Conservation (phyloP, 2,113 vertebrate genomes). For the Orcinus orca region DNA sequence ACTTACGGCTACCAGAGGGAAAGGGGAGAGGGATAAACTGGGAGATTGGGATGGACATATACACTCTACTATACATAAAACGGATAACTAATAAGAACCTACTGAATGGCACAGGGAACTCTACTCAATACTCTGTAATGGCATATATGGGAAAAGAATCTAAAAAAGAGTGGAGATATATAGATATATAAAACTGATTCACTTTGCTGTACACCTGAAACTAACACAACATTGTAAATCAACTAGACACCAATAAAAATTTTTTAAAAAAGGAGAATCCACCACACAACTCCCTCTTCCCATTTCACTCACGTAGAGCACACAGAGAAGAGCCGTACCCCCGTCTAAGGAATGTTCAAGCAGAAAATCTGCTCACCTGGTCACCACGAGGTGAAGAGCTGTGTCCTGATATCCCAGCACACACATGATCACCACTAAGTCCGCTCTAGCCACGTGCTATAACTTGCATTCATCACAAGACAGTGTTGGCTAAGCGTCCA, state of each 20-base stretch:
- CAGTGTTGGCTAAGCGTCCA: not conserved
- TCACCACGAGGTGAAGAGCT: not conserved
- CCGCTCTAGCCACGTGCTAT: accelerated
- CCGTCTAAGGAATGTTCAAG: not conserved
- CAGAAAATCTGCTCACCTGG: not conserved
- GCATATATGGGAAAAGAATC: not conserved
- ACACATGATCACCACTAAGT: not conserved
- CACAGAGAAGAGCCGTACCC: not conserved
- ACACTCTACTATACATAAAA: not conserved
- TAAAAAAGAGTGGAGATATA: not conserved
- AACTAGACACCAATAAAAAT: not conserved
- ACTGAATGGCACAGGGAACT: not conserved
- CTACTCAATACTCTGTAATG: not conserved
- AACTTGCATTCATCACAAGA: not conserved
- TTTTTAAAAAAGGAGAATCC: not conserved
- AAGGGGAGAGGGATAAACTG: not conserved
- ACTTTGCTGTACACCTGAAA: not conserved
- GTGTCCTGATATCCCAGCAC: too few species aligned
- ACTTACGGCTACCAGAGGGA: not conserved
- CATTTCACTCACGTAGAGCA: not conserved
- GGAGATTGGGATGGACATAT: not conserved
- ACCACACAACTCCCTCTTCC: not conserved
- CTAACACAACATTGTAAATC: not conserved
- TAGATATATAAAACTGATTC: not conserved
- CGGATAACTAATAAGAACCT: not conserved